Percentiles rank a stretch among this genome's conserved stretches.
Evolutionary conservation across 2,888 invertebrate genomes (phyloP).

Genomic region (Ryuthela nishihirai): DNA sequence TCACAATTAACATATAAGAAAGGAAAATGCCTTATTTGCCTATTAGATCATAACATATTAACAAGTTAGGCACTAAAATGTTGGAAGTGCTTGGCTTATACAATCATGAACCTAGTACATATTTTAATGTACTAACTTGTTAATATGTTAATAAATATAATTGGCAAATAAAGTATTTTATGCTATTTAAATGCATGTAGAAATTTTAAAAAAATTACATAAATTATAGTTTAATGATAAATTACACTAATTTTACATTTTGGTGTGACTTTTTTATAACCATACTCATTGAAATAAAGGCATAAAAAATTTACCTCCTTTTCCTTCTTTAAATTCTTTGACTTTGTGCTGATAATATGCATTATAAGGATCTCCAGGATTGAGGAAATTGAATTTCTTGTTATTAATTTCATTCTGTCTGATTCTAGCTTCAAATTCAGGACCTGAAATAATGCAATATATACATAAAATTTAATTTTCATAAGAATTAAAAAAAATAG

Average conservation of each 20-base stretch:
- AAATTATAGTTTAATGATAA: neutral
- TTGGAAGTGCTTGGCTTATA: too few relatives aligned
- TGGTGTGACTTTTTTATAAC: neutral
- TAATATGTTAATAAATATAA: too few relatives aligned
- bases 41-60: too few relatives aligned
- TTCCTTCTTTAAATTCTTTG: slow-evolving; percentile 86
- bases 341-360: slow-evolving; percentile 99
- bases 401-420: slow-evolving; percentile 96
- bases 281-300: neutral
- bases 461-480: neutral
- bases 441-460: slow-evolving; percentile 53
- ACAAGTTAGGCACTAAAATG: too few relatives aligned
- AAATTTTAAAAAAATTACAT: too few relatives aligned
- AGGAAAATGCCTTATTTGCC: too few relatives aligned
- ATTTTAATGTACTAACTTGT: too few relatives aligned
- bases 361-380: slow-evolving; percentile 95
- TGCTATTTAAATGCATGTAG: too few relatives aligned
- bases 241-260: neutral
- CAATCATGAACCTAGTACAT: too few relatives aligned
- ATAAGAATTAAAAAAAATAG: neutral
- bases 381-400: slow-evolving; percentile 97
- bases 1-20: too few relatives aligned
- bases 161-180: too few relatives aligned
- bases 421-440: slow-evolving; percentile 97
- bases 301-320: slow-evolving; percentile 58